These are phyloP conservation scores for Xestia c-nigrum DNA, from an alignment of 2,888 invertebrate species.

Conservation along the genomic window DNA sequence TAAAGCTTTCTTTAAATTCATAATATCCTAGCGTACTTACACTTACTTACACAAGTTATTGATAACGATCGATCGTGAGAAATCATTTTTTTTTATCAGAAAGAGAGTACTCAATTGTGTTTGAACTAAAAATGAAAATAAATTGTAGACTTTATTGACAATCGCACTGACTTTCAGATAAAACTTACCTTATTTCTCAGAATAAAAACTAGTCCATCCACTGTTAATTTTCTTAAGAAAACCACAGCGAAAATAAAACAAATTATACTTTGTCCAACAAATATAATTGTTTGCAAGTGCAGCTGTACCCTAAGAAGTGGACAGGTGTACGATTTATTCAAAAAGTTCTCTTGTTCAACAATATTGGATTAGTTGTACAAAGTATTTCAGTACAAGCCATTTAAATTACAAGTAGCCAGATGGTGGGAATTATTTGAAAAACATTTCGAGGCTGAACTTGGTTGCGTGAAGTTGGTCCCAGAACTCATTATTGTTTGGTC, in stretches of 20 bases:
- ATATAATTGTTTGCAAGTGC: slow-evolving; percentile 51
- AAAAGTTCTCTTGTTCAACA: slow-evolving; percentile 48
- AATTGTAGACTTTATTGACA: not conserved
- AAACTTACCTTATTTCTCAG: slow-evolving; percentile 1
- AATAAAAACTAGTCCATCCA: slow-evolving; percentile 3
- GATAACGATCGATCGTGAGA: not conserved
- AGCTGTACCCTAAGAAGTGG: slow-evolving; percentile 25
- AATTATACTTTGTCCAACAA: slow-evolving; percentile 43
- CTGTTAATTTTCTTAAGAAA: slow-evolving; percentile 30
- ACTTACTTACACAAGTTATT: not conserved
- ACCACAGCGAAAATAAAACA: slow-evolving; percentile 28
- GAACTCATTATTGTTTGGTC: not conserved
- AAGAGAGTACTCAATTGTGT: not conserved
- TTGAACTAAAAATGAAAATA: not conserved
- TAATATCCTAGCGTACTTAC: not conserved
- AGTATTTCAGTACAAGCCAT: slow-evolving; percentile 48
- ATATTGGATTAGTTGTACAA: slow-evolving; percentile 55
- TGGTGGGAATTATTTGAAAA: slow-evolving; percentile 40
- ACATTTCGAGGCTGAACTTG: slow-evolving; percentile 6
- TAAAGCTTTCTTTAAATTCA: not conserved
- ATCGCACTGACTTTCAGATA: not conserved
- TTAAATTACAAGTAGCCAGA: slow-evolving; percentile 47
- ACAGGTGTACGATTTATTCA: slow-evolving; percentile 57
- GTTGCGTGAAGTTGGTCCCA: not conserved
- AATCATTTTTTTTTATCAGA: not conserved